Conservation (phyloP, 2,797 vertebrate species). For the Chiloscyllium punctatum region DNA sequence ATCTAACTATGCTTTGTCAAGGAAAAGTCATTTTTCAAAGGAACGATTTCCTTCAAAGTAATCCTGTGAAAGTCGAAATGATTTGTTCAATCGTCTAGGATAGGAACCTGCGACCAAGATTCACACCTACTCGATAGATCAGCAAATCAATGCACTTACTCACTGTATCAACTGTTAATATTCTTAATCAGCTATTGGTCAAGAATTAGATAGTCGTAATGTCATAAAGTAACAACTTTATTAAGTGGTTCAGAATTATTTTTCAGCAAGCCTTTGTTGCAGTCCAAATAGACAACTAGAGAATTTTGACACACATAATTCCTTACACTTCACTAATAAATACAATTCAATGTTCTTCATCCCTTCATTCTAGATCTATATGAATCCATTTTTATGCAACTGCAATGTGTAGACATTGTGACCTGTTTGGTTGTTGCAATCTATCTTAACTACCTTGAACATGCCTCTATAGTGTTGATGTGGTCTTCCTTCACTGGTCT, state of each 20-base stretch:
- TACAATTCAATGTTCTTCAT: no score
- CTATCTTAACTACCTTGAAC: no score
- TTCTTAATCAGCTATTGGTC: neutral
- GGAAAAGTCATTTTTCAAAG: neutral
- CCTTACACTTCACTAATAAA: neutral
- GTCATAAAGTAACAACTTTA: neutral
- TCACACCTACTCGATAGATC: neutral
- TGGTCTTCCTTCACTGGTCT: neutral
- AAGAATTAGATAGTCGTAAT: neutral
- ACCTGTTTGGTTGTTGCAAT: neutral
- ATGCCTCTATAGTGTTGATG: neutral
- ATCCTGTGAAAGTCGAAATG: neutral
- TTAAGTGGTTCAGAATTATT: neutral
- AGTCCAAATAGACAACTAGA: no score
- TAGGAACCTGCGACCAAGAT: neutral
- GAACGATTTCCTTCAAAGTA: neutral
- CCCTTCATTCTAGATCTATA: neutral
- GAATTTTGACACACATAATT: neutral
- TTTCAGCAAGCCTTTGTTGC: neutral
- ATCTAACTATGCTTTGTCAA: neutral
- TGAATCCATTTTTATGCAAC: neutral
- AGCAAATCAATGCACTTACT: neutral
- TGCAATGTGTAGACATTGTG: neutral
- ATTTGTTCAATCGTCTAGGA: neutral
- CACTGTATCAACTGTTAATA: neutral